Base-by-base conservation (phyloP, 2,797 vertebrate species). In the Peromyscus aztecus region DNA sequence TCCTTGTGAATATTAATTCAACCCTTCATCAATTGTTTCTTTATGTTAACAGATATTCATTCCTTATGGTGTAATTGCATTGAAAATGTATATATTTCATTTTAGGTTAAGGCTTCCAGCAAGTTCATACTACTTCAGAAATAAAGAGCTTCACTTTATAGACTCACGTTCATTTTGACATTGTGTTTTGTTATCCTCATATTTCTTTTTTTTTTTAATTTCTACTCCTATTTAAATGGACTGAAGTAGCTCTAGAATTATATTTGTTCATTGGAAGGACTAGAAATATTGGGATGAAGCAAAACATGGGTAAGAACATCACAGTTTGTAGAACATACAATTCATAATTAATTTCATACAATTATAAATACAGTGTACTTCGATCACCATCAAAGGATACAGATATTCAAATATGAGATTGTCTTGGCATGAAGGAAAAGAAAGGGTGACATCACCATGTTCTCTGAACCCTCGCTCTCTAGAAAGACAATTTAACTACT, bases 131-230 rank as follows among this genome's bases (percentile, higher is more conserved):
- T 3, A 23, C 11, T 61, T 84, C 86, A 73, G 63, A 61, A 67
- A 73, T 71, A 2, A 75, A 82, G 59, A 46, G 40, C 4, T 83
- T 94, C 5, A 27, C 2, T 88, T 1, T 4, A 24, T 17, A 34
- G 37, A 24, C n/a, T 40, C 4, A n/a, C 17, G 8, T 43, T 75
- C 10, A 49, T 81, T 82, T 89, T 90, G 16, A 13, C 6, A 37
- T 27, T 49, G 9, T 1, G 4, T 23, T 11, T 0, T 7, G 24
- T 24, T 57, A 6, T 2, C 5, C 3, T 29, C 27, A 37, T 69
- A 8, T 52, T 67, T 2, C 14, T 61, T 55, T 55, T 10, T 55
- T 31, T n/a, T 1, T 90, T 3, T 71, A 24, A 31, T 37, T 34
- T 0, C 3, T 29, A 19, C 65, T 37, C 3, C 1, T 93, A 2